A percentile compares a stretch with the other conserved stretches of the same genome.
These are phyloP conservation scores for Melanotaenia maccullochi DNA, from an alignment of 2,797 vertebrate genomes.

Conservation along the genomic window DNA sequence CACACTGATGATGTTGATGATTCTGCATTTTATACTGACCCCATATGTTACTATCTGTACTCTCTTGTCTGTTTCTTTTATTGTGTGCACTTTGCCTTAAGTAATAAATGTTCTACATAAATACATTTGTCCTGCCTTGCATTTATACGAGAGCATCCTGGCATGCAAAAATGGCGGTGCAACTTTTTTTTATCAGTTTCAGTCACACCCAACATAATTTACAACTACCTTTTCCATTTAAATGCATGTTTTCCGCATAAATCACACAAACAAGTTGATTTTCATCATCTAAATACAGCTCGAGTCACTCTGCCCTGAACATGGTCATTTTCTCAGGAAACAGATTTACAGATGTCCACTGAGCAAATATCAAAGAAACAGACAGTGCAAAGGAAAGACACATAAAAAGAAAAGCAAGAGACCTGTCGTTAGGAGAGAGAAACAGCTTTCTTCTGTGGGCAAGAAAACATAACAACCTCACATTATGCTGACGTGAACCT, in stretches of 20 bases:
- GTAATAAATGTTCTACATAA: neutral
- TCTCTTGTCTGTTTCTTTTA: neutral
- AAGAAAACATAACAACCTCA: slow-evolving; percentile 48
- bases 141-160: neutral
- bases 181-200: too few relatives aligned
- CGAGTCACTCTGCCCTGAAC: slow-evolving; percentile 5
- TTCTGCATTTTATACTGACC: too few relatives aligned
- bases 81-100: neutral
- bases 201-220: neutral
- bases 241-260: neutral
- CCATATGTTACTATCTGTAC: too few relatives aligned
- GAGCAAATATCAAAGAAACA: slow-evolving; percentile 14
- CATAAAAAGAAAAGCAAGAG: slow-evolving; percentile 16
- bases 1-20: too few relatives aligned
- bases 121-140: neutral
- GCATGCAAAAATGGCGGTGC: neutral
- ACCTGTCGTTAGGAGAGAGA: slow-evolving; percentile 20
- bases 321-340: slow-evolving; percentile 14
- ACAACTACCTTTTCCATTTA: neutral
- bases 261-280: slow-evolving; percentile 1
- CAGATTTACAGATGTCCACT: slow-evolving; percentile 10
- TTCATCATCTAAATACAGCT: slow-evolving; percentile 14
- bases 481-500: slow-evolving; percentile 63
- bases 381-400: slow-evolving; percentile 10
- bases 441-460: slow-evolving; percentile 34